Evolutionary conservation across 2,888 invertebrate species (phyloP).

Genomic region (Alcis repandata): DNA sequence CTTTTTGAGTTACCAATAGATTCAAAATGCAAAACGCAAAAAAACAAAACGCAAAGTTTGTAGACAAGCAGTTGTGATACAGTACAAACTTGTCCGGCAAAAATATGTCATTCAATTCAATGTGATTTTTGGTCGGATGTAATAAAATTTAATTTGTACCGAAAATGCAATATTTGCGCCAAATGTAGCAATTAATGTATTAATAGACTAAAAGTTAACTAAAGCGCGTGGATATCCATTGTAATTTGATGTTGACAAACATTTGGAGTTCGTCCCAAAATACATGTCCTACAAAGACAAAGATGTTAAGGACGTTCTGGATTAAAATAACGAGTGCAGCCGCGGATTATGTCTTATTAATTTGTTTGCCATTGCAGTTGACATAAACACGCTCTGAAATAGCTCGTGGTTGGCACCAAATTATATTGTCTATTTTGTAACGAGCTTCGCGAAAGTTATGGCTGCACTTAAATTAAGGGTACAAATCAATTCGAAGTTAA

Average conservation of each 20-base stretch:
- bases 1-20: background rate
- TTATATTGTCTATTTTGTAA: slow-evolving; percentile 30
- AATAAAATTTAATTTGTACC: background rate
- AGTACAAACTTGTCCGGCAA: background rate
- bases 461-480: slow-evolving; percentile 8
- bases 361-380: slow-evolving; percentile 31
- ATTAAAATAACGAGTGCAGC: slow-evolving; percentile 34
- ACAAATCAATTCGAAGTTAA: background rate
- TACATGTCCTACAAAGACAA: slow-evolving; percentile 20
- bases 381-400: slow-evolving; percentile 36
- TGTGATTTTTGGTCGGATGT: background rate
- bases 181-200: background rate
- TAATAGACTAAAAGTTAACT: background rate
- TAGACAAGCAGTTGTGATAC: background rate
- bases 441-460: slow-evolving; percentile 2
- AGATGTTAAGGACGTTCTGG: slow-evolving; percentile 32
- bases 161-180: background rate
- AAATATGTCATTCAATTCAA: background rate
- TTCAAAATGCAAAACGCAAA: background rate
- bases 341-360: slow-evolving; percentile 28
- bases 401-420: slow-evolving; percentile 40
- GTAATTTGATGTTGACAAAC: slow-evolving; percentile 13
- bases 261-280: slow-evolving; percentile 21
- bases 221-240: background rate
- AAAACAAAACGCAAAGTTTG: background rate